Evolutionary conservation across 2,797 vertebrate genomes (phyloP).

Genomic region (Clarias pachynema): DNA sequence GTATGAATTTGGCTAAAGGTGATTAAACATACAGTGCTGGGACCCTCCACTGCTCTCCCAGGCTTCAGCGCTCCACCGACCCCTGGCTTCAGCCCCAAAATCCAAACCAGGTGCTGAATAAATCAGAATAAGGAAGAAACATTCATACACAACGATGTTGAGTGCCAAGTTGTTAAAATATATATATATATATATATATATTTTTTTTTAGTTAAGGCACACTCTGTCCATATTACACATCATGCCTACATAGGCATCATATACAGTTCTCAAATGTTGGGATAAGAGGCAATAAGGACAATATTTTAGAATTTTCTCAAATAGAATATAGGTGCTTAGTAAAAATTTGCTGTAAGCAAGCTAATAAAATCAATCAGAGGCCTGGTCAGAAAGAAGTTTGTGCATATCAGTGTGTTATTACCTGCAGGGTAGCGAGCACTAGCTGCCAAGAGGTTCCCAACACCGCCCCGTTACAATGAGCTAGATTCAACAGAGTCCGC

Average conservation of each 20-base stretch:
- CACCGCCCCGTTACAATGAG: constrained; percentile 93
- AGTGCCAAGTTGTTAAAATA: not conserved
- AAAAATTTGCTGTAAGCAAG: not conserved
- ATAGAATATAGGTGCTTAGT: not conserved
- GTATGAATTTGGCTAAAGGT: not conserved
- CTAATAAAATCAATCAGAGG: not conserved
- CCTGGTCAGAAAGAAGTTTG: not conserved
- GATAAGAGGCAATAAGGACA: not conserved
- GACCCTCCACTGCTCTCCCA: constrained; percentile 94
- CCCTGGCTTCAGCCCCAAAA: constrained; percentile 94
- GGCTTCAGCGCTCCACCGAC: constrained; percentile 93
- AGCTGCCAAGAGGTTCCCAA: constrained; percentile 98
- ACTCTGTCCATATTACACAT: not conserved
- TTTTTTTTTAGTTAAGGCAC: not conserved
- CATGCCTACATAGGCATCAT: not conserved
- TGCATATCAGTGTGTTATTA: constrained; percentile 53
- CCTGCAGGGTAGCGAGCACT: constrained; percentile 96
- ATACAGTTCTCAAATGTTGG: not conserved
- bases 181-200: too few relatives aligned
- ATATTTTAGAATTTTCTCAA: not conserved
- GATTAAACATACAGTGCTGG: constrained; percentile 86
- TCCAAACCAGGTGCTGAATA: constrained; percentile 95
- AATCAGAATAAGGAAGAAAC: not conserved
- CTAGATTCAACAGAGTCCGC: constrained; percentile 94
- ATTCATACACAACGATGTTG: not conserved